These are phyloP conservation scores for Cyphomyrmex costatus DNA, from an alignment of 1,140 invertebrate genomes.

Conservation along the genomic window DNA sequence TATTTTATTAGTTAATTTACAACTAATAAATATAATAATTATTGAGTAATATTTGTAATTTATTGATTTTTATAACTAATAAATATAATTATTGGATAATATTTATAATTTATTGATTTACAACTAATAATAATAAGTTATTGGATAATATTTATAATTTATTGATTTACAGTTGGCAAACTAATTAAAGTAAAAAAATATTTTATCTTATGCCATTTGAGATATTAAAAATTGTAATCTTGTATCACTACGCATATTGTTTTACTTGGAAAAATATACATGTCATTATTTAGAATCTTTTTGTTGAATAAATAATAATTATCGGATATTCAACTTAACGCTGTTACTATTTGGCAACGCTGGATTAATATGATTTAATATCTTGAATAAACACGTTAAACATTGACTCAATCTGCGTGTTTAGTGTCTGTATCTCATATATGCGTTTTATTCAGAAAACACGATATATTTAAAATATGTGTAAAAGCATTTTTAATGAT, in stretches of 20 bases:
- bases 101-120: no score
- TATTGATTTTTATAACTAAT: no score
- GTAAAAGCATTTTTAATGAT: not conserved
- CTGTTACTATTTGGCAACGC: not conserved
- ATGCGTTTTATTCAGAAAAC: not conserved
- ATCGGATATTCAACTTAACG: not conserved
- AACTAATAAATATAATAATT: not conserved
- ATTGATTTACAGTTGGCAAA: not conserved
- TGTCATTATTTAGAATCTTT: not conserved
- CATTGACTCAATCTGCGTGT: not conserved
- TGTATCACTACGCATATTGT: not conserved
- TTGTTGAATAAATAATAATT: not conserved
- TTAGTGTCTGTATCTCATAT: not conserved
- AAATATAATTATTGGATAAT: no score
- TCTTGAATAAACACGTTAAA: conserved; percentile 14
- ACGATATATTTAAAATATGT: not conserved
- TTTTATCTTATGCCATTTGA: not conserved
- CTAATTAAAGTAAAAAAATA: not conserved
- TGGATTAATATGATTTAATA: not conserved
- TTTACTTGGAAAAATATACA: conserved; percentile 3
- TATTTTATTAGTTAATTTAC: not conserved
- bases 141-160: not conserved
- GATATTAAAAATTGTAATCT: not conserved
- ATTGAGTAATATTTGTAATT: no score
- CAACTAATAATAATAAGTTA: no score